phyloP scores from a whole-genome alignment of 2,113 vertebrate species.

The Emberiza fucata region DNA sequence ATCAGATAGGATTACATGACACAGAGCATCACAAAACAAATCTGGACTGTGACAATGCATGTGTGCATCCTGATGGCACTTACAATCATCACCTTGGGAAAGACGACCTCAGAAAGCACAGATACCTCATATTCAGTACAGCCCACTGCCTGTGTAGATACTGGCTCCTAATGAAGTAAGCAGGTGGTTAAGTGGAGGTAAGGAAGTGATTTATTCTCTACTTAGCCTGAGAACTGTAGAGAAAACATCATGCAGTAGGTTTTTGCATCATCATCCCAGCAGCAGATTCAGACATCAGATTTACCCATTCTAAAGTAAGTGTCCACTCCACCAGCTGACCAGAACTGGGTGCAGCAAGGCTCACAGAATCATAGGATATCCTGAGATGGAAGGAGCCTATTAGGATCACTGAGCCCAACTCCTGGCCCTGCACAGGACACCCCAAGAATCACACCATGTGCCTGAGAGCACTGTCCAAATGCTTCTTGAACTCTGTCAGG shows the following conservation, averaged over 20 bases:
- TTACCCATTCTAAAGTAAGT: not conserved
- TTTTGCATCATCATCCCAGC: not conserved
- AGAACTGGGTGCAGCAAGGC: not conserved
- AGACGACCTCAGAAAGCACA: not conserved
- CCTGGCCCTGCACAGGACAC: not conserved
- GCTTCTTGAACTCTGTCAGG: not conserved
- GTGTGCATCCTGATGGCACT: not conserved
- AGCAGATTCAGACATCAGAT: not conserved
- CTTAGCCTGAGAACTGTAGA: not conserved
- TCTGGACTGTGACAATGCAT: not conserved
- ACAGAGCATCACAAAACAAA: not conserved
- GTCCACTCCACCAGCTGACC: not conserved
- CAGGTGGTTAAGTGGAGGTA: not conserved
- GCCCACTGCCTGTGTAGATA: not conserved
- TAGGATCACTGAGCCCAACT: not conserved
- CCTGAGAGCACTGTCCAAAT: not conserved
- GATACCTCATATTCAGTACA: not conserved
- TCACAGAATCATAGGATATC: not conserved
- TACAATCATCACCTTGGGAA: not conserved
- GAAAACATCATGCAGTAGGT: not conserved
- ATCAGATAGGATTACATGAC: not conserved
- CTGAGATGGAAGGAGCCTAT: not conserved
- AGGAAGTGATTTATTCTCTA: not conserved
- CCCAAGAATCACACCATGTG: too few species aligned
- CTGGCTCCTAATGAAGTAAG: not conserved